phyloP scores from a whole-genome alignment of 2,113 vertebrate species.

The Todiramphus chloris region DNA sequence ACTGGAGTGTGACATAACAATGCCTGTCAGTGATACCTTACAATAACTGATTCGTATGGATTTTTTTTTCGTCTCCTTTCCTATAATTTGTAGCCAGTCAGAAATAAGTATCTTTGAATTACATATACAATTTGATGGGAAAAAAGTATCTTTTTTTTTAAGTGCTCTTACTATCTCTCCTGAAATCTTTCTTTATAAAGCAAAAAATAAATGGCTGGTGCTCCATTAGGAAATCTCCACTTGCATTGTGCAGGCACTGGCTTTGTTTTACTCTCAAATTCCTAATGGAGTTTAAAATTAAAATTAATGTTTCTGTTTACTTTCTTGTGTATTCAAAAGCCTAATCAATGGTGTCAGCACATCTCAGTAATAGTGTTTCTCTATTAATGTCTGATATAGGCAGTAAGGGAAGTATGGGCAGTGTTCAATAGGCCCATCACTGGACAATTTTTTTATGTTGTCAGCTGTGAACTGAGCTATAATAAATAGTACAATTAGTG shows the following conservation, averaged over 20 bases:
- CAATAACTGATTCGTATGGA: neutral
- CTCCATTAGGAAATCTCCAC: neutral
- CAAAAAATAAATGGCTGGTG: neutral
- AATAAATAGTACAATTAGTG: constrained; percentile 36
- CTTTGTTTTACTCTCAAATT: constrained; percentile 16
- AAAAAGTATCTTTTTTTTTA: neutral
- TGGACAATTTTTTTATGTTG: neutral
- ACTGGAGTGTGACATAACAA: neutral
- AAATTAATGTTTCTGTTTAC: constrained; percentile 51
- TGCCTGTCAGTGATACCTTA: neutral
- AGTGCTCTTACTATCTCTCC: neutral
- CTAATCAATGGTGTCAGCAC: constrained; percentile 35
- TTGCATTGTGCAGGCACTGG: neutral
- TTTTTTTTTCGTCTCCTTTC: neutral
- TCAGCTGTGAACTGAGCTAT: constrained; percentile 11
- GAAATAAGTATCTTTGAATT: neutral
- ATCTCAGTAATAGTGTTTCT: constrained; percentile 12
- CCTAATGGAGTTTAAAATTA: constrained; percentile 48
- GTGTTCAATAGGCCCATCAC: neutral
- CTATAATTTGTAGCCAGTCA: neutral
- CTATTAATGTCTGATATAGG: neutral
- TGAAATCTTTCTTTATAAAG: neutral
- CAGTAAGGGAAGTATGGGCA: neutral
- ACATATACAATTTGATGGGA: neutral
- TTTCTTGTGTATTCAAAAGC: neutral